phyloP scores from a whole-genome alignment of 2,113 vertebrate genomes.

The Noturus placidus region DNA sequence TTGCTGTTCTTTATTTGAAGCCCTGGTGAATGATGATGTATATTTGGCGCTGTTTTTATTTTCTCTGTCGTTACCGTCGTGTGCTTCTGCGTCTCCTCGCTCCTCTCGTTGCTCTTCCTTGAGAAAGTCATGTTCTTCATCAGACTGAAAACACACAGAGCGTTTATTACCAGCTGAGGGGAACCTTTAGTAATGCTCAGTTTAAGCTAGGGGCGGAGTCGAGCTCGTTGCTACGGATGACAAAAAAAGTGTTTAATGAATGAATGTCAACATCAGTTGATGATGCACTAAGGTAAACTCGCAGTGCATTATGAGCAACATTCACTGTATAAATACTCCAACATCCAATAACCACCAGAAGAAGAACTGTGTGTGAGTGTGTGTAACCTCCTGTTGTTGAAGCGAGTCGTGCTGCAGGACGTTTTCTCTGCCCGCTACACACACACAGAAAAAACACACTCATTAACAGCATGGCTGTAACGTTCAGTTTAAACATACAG shows the following conservation, averaged over 20 bases:
- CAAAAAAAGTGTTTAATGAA: neutral
- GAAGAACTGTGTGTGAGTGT: neutral
- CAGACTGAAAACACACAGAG: conserved; percentile 15
- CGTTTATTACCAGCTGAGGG: neutral
- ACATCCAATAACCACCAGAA: neutral
- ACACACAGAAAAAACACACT: neutral
- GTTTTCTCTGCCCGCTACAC: conserved; percentile 3
- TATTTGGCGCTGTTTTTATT: neutral
- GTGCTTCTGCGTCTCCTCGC: neutral
- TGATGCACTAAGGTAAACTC: neutral
- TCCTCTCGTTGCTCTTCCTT: conserved; percentile 45
- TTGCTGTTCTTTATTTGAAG: neutral
- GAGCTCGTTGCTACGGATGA: neutral
- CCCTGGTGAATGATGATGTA: neutral
- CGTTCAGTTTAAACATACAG: neutral
- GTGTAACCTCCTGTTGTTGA: conserved; percentile 42
- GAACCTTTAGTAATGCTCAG: too few species aligned
- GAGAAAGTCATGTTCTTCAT: conserved; percentile 27
- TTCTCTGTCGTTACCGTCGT: neutral
- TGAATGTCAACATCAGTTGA: neutral
- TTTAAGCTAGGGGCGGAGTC: neutral
- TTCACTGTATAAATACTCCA: too few species aligned
- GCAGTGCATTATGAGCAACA: neutral
- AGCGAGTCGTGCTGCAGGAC: conserved; percentile 21
- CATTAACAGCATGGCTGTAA: neutral